phyloP scores from a whole-genome alignment of 2,888 invertebrate genomes.

The Drosophila pseudotalamancana region DNA sequence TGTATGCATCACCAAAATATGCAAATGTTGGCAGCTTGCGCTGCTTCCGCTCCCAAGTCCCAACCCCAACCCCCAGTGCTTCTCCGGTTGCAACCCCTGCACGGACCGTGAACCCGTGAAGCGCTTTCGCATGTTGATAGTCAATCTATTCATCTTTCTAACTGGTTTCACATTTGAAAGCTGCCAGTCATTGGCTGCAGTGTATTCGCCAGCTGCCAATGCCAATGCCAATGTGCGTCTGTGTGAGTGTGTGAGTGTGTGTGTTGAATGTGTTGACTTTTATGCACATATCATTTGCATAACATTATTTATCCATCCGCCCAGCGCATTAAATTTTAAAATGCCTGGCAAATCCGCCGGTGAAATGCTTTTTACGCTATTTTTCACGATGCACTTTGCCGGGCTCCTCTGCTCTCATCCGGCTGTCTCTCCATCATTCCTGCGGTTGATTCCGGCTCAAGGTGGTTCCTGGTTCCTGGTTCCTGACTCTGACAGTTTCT shows the following conservation, averaged over 20 bases:
- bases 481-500: slow-evolving; percentile 63
- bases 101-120: slow-evolving; percentile 66
- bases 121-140: slow-evolving; percentile 73
- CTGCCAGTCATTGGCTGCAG: slow-evolving; percentile 61
- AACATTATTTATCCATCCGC: slow-evolving; percentile 75
- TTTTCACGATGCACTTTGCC: slow-evolving; percentile 60
- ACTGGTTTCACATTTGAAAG: slow-evolving; percentile 76
- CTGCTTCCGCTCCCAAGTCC: slow-evolving; percentile 4
- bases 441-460: slow-evolving; percentile 25
- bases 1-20: no score
- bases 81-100: neutral
- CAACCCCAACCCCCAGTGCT: no score
- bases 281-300: slow-evolving; percentile 83
- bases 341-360: slow-evolving; percentile 72
- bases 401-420: slow-evolving; percentile 40
- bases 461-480: slow-evolving; percentile 24
- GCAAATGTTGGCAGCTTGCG: slow-evolving; percentile 42
- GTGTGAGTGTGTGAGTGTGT: neutral
- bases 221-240: neutral
- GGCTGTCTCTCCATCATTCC: slow-evolving; percentile 15
- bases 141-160: slow-evolving; percentile 77
- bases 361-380: slow-evolving; percentile 63
- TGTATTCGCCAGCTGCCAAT: slow-evolving; percentile 10
- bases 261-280: slow-evolving; percentile 69
- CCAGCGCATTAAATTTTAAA: slow-evolving; percentile 67